Base-by-base conservation (phyloP, 2,113 vertebrate species). In the Meriones unguiculatus region DNA sequence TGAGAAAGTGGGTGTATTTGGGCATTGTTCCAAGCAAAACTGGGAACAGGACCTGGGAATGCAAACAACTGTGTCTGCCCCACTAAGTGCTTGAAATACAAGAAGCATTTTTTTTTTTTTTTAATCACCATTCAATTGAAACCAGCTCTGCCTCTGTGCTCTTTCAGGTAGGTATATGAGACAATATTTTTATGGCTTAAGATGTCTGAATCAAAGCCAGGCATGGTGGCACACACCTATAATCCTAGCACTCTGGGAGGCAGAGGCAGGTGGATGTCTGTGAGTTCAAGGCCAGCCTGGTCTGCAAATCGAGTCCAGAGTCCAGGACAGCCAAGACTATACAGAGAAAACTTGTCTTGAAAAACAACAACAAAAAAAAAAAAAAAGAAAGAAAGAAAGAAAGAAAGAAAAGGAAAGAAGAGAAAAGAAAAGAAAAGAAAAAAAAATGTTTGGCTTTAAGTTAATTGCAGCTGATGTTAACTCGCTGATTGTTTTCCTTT, bases 101-200 rank as follows among this genome's bases (percentile, higher is more conserved):
- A 89, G 41, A 65, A 75, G 12, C 24, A 52, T 69, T 78, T 57
- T 28, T 46, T 46, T 46, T 46, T 46, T 57, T 28, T 46, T 46
- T 46, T 46, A 5, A 69, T 54, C 10, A 82, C 77, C 86, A 18
- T 24, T 86, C 67, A 81, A 24, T 46, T 87, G 90, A 88, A 94
- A 89, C 35, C 22, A 94, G 46, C 5, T 12, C 54, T 91, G 77
- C 62, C 59, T 89, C 69, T 84, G 69, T 52, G 82, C 64, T 77
- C 87, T 77, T 93, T 91, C 32, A 89, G 64, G 88, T 94, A 89
- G 64, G 88, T 94, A 89, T 22, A 90, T 86, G 59, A 69, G 46
- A 28, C 32, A 82, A n/a, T 92, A 78, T 90, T 88, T 82, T 95
- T 87, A 87, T 73, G 77, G 67, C 25, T n/a, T 72, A 70, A 82